These are phyloP conservation scores for Anagyrus pseudococci DNA, from an alignment of 2,888 invertebrate genomes.

Conservation along the genomic window DNA sequence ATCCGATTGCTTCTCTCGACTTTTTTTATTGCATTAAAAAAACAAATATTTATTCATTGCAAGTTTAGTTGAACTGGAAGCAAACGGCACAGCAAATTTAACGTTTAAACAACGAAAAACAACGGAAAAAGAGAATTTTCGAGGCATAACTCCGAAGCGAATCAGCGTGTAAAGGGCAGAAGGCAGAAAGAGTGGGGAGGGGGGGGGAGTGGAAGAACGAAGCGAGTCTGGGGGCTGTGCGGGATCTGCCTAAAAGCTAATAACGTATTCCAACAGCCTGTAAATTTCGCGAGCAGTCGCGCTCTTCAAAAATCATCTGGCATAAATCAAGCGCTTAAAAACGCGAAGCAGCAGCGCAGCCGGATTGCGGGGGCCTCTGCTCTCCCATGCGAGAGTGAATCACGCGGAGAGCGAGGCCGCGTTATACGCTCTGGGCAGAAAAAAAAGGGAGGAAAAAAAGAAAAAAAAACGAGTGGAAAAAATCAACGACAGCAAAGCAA, in stretches of 20 bases:
- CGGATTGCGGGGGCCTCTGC: too few relatives aligned
- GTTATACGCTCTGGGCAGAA: not conserved
- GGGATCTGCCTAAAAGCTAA: constrained; percentile 28
- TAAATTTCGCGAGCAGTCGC: constrained; percentile 20
- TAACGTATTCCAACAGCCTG: constrained; percentile 30
- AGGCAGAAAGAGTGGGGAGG: not conserved
- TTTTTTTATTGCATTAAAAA: too few relatives aligned
- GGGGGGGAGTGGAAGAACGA: not conserved
- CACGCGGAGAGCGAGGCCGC: constrained; percentile 9
- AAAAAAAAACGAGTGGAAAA: not conserved
- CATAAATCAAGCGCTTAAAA: constrained; percentile 31
- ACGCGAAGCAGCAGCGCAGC: constrained; percentile 1
- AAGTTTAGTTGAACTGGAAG: too few relatives aligned
- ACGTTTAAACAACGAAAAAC: not conserved
- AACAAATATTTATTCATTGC: too few relatives aligned
- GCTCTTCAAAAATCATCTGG: constrained; percentile 28
- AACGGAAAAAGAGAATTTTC: not conserved
- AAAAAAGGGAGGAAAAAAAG: not conserved
- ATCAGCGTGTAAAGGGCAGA: not conserved
- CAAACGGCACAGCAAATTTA: too few relatives aligned
- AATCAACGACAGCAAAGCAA: not conserved
- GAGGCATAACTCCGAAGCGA: not conserved
- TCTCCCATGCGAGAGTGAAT: constrained; percentile 8
- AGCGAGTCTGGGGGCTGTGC: not conserved
- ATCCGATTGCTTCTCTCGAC: too few relatives aligned